Percentiles rank a stretch among this genome's conserved stretches.
phyloP scores from a whole-genome alignment of 1,140 invertebrate genomes.

The Ceratosolen solmsi region DNA sequence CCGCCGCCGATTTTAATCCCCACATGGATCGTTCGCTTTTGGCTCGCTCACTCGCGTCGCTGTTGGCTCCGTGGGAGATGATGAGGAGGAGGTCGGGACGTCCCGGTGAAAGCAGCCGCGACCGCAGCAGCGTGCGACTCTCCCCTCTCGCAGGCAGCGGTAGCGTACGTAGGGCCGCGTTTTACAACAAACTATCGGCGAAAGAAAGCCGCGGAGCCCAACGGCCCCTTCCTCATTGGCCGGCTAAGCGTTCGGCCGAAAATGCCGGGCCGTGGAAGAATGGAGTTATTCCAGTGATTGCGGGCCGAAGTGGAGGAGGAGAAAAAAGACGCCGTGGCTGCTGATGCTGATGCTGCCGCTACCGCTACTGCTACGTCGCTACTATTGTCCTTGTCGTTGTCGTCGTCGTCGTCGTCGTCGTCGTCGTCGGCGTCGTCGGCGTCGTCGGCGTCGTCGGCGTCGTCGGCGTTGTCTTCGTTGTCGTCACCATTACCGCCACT shows the following conservation, averaged over 20 bases:
- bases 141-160: neutral
- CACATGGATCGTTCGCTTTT: too few relatives aligned
- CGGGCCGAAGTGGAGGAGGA: too few relatives aligned
- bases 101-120: neutral
- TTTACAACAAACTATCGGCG: slow-evolving; percentile 11
- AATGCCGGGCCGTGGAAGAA: too few relatives aligned
- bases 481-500: neutral
- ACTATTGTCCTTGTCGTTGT: too few relatives aligned
- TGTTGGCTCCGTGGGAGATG: neutral
- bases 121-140: neutral
- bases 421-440: neutral
- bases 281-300: too few relatives aligned
- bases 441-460: neutral
- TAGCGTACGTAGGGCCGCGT: neutral
- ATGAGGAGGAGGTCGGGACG: too few relatives aligned
- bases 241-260: neutral
- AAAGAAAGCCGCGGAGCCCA: slow-evolving; percentile 20
- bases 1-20: too few relatives aligned
- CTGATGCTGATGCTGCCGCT: too few relatives aligned
- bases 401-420: too few relatives aligned
- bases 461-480: neutral
- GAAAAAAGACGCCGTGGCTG: too few relatives aligned
- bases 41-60: neutral
- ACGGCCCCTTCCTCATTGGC: neutral
- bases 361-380: too few relatives aligned